A percentile compares a stretch with the other conserved stretches of the same genome.
Evolutionary conservation across 2,113 vertebrate species (phyloP).

Genomic region (Seriola rivoliana): DNA sequence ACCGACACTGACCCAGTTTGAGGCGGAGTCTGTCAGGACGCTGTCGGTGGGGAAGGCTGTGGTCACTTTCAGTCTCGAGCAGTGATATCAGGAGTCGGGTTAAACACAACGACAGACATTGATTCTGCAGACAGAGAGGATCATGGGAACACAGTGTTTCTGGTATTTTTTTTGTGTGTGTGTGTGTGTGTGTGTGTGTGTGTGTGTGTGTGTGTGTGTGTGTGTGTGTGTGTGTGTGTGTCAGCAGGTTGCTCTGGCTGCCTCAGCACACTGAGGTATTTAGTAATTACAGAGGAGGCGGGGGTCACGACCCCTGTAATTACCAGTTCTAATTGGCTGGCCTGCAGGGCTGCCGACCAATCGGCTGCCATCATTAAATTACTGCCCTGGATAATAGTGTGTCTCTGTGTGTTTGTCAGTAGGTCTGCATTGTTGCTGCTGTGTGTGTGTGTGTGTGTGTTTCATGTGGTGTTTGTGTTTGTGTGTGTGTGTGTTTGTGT

Average conservation of each 20-base stretch:
- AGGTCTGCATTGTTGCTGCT: not conserved
- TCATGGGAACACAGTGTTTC: slow-evolving; percentile 20
- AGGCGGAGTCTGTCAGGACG: not conserved
- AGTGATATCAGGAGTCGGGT: not conserved
- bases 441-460: slow-evolving; percentile 21
- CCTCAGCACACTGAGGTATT: slow-evolving; percentile 60
- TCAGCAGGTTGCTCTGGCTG: slow-evolving; percentile 30
- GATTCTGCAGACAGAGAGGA: not conserved
- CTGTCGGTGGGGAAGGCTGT: not conserved
- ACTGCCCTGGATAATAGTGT: slow-evolving; percentile 40
- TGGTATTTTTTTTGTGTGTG: not conserved
- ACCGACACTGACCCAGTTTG: not conserved
- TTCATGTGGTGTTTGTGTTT: slow-evolving; percentile 12
- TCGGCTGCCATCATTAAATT: slow-evolving; percentile 62
- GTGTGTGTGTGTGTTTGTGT: slow-evolving; percentile 13
- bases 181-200: not conserved
- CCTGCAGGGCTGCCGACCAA: slow-evolving; percentile 30
- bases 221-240: slow-evolving; percentile 19
- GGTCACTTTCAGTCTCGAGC: no score
- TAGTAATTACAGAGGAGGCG: slow-evolving; percentile 57
- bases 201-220: slow-evolving; percentile 30
- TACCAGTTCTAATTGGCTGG: slow-evolving; percentile 58
- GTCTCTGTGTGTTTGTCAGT: slow-evolving; percentile 35
- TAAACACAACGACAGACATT: not conserved
- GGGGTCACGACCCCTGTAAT: slow-evolving; percentile 67